Evolutionary conservation across 2,113 vertebrate species (phyloP), one percentile per base, ranked within the genome.

Genomic region (Psittacara wagleri): DNA sequence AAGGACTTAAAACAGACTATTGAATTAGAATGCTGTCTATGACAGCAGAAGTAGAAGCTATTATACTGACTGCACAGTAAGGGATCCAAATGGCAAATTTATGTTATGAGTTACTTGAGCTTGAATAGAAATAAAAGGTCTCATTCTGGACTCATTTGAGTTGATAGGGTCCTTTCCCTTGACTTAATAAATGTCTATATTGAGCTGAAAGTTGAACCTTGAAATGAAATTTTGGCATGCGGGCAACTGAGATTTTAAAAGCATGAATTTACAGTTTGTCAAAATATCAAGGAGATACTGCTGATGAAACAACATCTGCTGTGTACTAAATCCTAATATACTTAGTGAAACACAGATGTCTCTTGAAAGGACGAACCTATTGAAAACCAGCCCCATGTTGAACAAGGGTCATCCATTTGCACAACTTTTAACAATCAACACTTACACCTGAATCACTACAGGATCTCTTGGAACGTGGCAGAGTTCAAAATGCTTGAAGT

Each of bases 231-330:
- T 68, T 88, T 95, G 84, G 72, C 70, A 64, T 83, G 39, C 1
- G 2, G 48, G 46, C 80, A 91, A 70, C 55, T 43, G 83, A 79
- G 77, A 70, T 43, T 91, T 94, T 92, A 69, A 94, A 95, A 95
- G 54, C 46, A 81, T 69, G 46, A 91, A 95, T 94, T 95, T 95
- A 83, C 82, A 52, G 69, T 87, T 87, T 92, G 84, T 91, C 87
- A 91, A 87, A 95, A 82, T 63, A 84, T 15, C 68, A 92, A 86
- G 75, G 75, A 90, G 64, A 63, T 70, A 46, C 22, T 74, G 67
- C 70, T 85, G 90, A 88, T 94, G 83, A 93, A 91, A 83, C 35
- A 75, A 23, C 54, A 67, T 69, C 78, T 61, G 51, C 44, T 70
- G 22, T 2, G 5, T 81, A 73, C 39, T 90, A 88, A 90, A 93